Evolutionary conservation across 2,797 vertebrate genomes (phyloP).

Genomic region (Hippocampus kuda): DNA sequence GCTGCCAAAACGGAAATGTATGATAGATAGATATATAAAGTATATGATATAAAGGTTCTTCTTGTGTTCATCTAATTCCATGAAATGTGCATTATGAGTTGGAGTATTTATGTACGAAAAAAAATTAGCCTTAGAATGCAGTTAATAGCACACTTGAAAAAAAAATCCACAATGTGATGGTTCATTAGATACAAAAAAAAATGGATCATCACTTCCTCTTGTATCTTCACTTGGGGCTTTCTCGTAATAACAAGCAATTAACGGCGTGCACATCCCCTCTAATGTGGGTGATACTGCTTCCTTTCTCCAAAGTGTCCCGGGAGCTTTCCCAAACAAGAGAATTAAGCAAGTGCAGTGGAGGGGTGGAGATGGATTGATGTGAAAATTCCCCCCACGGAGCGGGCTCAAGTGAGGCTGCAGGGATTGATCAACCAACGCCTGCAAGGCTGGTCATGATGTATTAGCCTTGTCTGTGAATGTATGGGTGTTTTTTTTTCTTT

Average conservation of each 20-base stretch:
- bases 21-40: not conserved
- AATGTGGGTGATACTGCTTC: slow-evolving; percentile 14
- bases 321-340: slow-evolving; percentile 46
- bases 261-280: not conserved
- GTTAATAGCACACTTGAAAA: not conserved
- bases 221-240: not conserved
- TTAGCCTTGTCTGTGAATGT: slow-evolving; percentile 36
- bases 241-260: slow-evolving; percentile 2
- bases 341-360: slow-evolving; percentile 50
- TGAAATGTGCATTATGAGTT: not conserved
- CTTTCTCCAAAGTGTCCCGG: slow-evolving; percentile 21
- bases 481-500: slow-evolving; percentile 20
- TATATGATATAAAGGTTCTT: not conserved
- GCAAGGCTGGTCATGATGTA: slow-evolving; percentile 40
- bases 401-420: slow-evolving; percentile 44
- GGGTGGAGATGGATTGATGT: slow-evolving; percentile 52
- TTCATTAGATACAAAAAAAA: not conserved
- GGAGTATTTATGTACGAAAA: not conserved
- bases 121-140: not conserved
- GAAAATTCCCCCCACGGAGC: slow-evolving; percentile 36
- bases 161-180: not conserved
- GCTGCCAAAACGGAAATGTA: not conserved
- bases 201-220: not conserved
- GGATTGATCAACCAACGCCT: slow-evolving; percentile 50
- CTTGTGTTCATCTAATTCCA: not conserved